phyloP scores from a whole-genome alignment of 2,113 vertebrate genomes.

The Serilophus lunatus region DNA sequence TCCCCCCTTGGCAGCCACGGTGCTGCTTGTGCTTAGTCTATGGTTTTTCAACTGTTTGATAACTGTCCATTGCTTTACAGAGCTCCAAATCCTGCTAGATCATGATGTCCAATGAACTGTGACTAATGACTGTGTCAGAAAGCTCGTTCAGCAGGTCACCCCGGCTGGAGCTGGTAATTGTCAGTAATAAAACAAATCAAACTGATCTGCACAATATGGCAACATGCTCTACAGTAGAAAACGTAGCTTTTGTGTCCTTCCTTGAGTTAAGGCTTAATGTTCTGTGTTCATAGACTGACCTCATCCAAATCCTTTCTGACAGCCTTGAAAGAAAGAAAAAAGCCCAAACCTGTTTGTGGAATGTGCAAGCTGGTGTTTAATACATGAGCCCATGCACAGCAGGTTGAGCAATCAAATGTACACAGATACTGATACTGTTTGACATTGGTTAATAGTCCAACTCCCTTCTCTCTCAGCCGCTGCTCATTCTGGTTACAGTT shows the following conservation, averaged over 20 bases:
- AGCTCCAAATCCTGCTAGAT: neutral
- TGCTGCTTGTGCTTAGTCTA: conserved; percentile 70
- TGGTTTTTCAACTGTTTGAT: conserved; percentile 68
- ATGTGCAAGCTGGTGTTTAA: neutral
- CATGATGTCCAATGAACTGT: conserved; percentile 10
- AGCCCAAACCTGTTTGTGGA: neutral
- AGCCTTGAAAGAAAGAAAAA: neutral
- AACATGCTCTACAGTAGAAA: neutral
- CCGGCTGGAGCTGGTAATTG: conserved; percentile 12
- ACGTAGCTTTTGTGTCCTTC: neutral
- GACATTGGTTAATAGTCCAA: neutral
- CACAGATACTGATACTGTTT: neutral
- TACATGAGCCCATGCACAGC: neutral
- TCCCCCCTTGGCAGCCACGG: conserved; percentile 50
- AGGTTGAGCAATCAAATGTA: neutral
- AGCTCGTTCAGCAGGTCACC: conserved; percentile 23
- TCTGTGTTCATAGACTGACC: conserved; percentile 44
- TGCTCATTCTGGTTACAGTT: neutral
- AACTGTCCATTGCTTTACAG: neutral
- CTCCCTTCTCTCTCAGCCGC: neutral
- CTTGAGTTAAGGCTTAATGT: neutral
- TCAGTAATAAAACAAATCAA: conserved; percentile 13
- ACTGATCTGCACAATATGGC: neutral
- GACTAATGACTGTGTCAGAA: conserved; percentile 53
- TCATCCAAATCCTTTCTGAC: conserved; percentile 45